These are phyloP conservation scores for Heliconius charithonia DNA, from an alignment of 2,888 invertebrate species.

Conservation along the genomic window DNA sequence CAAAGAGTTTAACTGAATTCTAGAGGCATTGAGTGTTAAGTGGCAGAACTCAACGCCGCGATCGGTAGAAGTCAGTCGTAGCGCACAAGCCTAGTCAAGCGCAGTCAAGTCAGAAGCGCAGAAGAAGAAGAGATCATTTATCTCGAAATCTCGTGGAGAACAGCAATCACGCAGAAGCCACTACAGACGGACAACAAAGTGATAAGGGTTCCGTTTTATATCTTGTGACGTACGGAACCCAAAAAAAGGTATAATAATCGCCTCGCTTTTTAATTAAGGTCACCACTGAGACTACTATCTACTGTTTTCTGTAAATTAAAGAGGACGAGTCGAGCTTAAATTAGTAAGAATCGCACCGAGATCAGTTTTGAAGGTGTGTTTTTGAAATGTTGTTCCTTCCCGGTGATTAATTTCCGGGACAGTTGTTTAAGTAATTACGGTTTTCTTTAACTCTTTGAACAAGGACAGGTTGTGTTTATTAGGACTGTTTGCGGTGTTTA, in stretches of 20 bases:
- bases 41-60: too few species aligned
- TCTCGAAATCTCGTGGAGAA: too few species aligned
- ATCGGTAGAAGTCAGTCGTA: too few species aligned
- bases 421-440: constrained; percentile 19
- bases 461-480: background rate
- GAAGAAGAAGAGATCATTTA: too few species aligned
- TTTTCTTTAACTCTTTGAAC: background rate
- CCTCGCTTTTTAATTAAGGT: constrained; percentile 75
- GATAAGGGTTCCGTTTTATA: too few species aligned
- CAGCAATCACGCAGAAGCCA: too few species aligned
- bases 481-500: background rate
- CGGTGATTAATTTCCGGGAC: constrained; percentile 36
- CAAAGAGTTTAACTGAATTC: too few species aligned
- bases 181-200: too few species aligned
- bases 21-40: too few species aligned
- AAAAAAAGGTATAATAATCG: constrained; percentile 54
- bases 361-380: constrained; percentile 36
- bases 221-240: too few species aligned
- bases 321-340: constrained; percentile 64
- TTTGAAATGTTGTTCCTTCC: constrained; percentile 15
- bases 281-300: constrained; percentile 66
- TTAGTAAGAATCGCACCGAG: constrained; percentile 71
- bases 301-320: constrained; percentile 69
- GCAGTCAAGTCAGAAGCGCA: too few species aligned
- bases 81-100: too few species aligned